Evolutionary conservation across 2,797 vertebrate genomes (phyloP).

Genomic region (Peromyscus aztecus): DNA sequence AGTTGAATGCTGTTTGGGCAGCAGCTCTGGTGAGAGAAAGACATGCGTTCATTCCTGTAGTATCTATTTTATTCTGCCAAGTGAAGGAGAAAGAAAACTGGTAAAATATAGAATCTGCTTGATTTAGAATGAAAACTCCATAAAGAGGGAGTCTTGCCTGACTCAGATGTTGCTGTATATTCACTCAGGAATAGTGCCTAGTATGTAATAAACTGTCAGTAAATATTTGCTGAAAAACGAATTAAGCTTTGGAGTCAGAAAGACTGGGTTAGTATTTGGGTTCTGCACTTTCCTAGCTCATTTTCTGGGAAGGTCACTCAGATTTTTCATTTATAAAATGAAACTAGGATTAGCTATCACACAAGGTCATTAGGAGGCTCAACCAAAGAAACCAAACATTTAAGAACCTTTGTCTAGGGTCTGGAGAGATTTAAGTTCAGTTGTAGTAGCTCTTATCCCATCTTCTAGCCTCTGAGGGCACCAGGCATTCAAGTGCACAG

Average conservation of each 20-base stretch:
- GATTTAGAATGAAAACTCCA: conserved; percentile 41
- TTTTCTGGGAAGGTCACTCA: conserved; percentile 19
- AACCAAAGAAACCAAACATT: background rate
- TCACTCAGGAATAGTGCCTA: background rate
- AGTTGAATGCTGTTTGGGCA: conserved; percentile 39
- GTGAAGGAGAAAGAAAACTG: conserved; percentile 20
- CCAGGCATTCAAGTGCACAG: background rate
- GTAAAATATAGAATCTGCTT: conserved; percentile 44
- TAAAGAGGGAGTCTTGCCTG: conserved; percentile 27
- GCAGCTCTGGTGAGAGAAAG: conserved; percentile 25
- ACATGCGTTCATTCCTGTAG: background rate
- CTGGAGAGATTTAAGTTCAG: background rate
- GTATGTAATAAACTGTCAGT: conserved; percentile 22
- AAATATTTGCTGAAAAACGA: conserved; percentile 54
- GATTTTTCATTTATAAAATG: conserved; percentile 64
- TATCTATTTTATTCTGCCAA: conserved; percentile 22
- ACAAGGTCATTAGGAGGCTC: conserved; percentile 21
- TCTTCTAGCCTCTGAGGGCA: background rate
- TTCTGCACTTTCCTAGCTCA: background rate
- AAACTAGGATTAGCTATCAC: conserved; percentile 11
- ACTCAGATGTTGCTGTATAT: background rate
- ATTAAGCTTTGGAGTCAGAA: conserved; percentile 58
- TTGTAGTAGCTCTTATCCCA: background rate
- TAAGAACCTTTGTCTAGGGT: conserved; percentile 26
- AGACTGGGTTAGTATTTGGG: conserved; percentile 12